phyloP scores from a whole-genome alignment of 1,140 invertebrate genomes.

The Pygmarrhopalites habei region DNA sequence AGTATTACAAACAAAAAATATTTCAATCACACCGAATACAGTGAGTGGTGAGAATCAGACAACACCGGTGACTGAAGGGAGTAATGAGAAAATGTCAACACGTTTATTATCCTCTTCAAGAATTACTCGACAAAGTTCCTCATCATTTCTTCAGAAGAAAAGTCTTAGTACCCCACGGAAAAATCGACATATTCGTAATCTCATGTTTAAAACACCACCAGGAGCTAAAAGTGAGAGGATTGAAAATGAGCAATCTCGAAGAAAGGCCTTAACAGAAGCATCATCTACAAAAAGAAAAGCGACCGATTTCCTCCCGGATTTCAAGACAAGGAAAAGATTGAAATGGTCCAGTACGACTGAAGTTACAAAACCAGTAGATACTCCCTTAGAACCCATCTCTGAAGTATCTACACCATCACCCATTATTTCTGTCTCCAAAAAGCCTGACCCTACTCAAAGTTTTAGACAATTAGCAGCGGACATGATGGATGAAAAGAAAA shows the following conservation, averaged over 20 bases:
- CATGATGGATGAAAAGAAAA: too few species aligned
- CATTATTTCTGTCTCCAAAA: too few species aligned
- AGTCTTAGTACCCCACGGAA: slow-evolving; percentile 29
- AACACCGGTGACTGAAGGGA: too few species aligned
- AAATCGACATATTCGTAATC: slow-evolving; percentile 21
- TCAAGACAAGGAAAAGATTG: slow-evolving; percentile 17
- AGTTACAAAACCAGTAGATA: background rate
- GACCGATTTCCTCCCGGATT: background rate
- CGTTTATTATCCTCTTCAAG: too few species aligned
- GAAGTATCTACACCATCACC: background rate
- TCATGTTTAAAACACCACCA: slow-evolving; percentile 28
- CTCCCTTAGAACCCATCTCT: background rate
- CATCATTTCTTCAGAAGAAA: slow-evolving; percentile 12
- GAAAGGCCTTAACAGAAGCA: too few species aligned
- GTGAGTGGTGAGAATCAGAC: too few species aligned
- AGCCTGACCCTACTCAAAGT: too few species aligned
- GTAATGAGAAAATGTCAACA: background rate
- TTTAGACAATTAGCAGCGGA: too few species aligned
- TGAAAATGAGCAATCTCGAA: background rate
- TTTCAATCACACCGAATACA: too few species aligned
- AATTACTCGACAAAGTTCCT: too few species aligned
- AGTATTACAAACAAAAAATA: background rate
- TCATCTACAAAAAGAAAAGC: background rate
- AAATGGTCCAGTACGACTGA: too few species aligned
- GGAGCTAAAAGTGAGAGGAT: background rate